Conservation (phyloP, 1,140 invertebrate species). For the Trichoplusia ni region DNA sequence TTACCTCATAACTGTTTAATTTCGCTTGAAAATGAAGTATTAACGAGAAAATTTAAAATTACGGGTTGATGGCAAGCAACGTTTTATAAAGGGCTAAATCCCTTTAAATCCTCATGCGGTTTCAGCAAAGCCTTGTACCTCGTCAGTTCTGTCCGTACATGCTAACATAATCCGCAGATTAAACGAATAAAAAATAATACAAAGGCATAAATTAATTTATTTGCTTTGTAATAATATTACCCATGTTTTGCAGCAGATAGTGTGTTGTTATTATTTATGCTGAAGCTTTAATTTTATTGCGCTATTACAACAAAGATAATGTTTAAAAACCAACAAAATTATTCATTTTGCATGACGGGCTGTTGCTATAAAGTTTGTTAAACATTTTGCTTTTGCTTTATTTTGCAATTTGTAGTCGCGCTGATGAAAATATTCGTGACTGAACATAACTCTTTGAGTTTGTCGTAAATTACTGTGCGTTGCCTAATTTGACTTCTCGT, state of each 20-base stretch:
- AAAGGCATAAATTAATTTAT: constrained; percentile 33
- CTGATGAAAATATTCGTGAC: too few relatives aligned
- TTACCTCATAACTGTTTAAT: constrained; percentile 11
- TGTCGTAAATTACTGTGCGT: too few relatives aligned
- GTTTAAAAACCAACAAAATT: not conserved
- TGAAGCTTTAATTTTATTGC: not conserved
- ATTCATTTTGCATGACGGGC: not conserved
- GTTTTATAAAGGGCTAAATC: constrained; percentile 49
- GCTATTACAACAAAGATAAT: not conserved
- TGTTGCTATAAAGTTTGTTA: too few relatives aligned
- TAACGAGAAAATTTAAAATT: constrained; percentile 33
- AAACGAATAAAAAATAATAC: constrained; percentile 48
- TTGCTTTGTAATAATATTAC: constrained; percentile 3
- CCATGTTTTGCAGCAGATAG: not conserved
- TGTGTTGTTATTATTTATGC: not conserved
- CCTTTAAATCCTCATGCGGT: constrained; percentile 52
- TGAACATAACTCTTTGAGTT: too few relatives aligned
- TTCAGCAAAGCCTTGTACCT: constrained; percentile 50
- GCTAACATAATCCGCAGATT: constrained; percentile 58
- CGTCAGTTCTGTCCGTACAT: constrained; percentile 47
- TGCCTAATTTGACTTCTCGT: too few relatives aligned
- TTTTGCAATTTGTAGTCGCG: too few relatives aligned
- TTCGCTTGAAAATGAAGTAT: constrained; percentile 5
- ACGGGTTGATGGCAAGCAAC: constrained; percentile 34
- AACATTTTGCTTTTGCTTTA: too few relatives aligned